Conservation (phyloP, 2,797 vertebrate species). For the Neopelma chrysocephalum region DNA sequence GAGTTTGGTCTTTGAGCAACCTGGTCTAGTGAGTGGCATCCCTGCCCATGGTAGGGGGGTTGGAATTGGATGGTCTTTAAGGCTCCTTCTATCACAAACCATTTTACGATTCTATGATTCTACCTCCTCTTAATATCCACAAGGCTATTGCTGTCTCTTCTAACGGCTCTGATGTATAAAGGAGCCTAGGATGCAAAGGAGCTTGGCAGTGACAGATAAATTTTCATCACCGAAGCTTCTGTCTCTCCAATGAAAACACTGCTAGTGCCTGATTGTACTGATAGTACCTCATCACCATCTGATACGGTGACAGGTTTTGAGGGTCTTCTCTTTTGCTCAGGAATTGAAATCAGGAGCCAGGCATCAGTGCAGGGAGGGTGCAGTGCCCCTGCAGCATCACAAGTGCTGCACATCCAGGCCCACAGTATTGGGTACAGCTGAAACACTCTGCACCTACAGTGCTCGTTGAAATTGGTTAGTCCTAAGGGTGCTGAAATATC, state of each 20-base stretch:
- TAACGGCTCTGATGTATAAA: background rate
- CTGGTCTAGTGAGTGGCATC: background rate
- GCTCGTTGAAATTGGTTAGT: background rate
- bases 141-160: background rate
- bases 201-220: background rate
- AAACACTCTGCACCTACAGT: background rate
- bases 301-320: background rate
- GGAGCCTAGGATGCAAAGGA: background rate
- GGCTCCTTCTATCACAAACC: background rate
- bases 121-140: background rate
- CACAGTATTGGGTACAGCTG: accelerated
- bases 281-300: background rate
- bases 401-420: background rate
- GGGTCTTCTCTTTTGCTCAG: background rate
- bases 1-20: background rate
- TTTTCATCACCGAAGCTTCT: background rate
- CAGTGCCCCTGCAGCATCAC: accelerated
- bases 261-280: background rate
- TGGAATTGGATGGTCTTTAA: background rate
- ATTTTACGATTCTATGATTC: background rate
- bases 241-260: background rate
- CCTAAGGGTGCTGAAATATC: background rate
- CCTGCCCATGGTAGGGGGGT: no score
- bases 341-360: background rate
- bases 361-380: background rate